Conservation (phyloP, 2,888 invertebrate species). For the Cylloceria caligata region DNA sequence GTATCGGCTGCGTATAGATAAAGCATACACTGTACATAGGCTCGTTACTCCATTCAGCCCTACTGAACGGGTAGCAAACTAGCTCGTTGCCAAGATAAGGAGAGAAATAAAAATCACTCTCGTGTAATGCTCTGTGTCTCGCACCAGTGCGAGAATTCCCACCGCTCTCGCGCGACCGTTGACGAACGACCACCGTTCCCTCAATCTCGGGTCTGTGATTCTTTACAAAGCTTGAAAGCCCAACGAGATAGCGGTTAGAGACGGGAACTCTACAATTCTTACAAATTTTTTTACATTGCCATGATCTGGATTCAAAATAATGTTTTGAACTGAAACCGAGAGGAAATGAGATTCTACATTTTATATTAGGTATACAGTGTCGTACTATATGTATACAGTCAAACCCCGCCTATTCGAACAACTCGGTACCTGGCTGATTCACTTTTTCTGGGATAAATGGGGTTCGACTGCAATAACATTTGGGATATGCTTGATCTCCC, state of each 20-base stretch:
- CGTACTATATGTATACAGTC: background rate
- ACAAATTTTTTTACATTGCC: background rate
- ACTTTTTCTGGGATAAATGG: no score
- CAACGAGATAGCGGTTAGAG: slow-evolving; percentile 41
- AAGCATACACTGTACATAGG: slow-evolving; percentile 14
- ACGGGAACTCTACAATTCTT: background rate
- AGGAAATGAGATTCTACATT: slow-evolving; percentile 13
- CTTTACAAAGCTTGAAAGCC: slow-evolving; percentile 42
- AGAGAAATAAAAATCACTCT: slow-evolving; percentile 56
- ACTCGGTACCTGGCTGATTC: no score
- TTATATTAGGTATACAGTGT: background rate
- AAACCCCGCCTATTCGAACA: no score
- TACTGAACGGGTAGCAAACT: slow-evolving; percentile 13
- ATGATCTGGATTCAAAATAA: background rate
- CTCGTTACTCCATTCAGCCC: slow-evolving; percentile 24
- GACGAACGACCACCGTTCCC: slow-evolving; percentile 17
- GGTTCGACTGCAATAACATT: background rate
- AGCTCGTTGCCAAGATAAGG: slow-evolving; percentile 52
- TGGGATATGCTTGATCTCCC: background rate
- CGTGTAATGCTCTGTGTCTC: slow-evolving; percentile 30
- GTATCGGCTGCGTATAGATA: slow-evolving; percentile 21
- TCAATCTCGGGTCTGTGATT: slow-evolving; percentile 27
- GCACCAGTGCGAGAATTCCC: slow-evolving; percentile 24
- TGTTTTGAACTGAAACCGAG: background rate
- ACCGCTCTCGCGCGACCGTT: background rate